A percentile compares a stretch with the other conserved stretches of the same genome.
Evolutionary conservation across 2,797 vertebrate genomes (phyloP).

Genomic region (Phrynocephalus forsythii): DNA sequence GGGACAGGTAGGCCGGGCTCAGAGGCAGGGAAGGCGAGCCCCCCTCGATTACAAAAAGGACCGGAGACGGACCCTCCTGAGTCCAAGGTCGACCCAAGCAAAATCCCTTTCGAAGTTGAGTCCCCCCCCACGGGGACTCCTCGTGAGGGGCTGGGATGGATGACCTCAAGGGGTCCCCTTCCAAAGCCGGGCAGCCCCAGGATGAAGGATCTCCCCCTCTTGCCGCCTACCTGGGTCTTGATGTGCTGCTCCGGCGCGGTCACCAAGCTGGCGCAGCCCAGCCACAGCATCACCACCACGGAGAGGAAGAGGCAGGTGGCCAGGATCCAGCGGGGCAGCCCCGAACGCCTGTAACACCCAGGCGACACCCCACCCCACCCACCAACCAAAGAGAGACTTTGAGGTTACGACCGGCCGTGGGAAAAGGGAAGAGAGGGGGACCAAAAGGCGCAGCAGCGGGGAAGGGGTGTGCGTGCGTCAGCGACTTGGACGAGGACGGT

Average conservation of each 20-base stretch:
- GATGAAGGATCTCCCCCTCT: too few species aligned
- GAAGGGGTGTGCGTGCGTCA: background rate
- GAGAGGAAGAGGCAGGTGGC: constrained; percentile 95
- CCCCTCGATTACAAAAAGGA: too few species aligned
- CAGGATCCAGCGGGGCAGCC: constrained; percentile 95
- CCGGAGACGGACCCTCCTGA: too few species aligned
- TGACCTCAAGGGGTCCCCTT: too few species aligned
- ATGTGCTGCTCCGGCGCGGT: constrained; percentile 93
- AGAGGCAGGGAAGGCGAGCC: too few species aligned
- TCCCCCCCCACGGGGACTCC: too few species aligned
- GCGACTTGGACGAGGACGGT: background rate
- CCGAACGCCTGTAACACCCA: constrained; percentile 87
- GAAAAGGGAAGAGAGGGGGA: background rate
- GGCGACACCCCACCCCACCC: background rate
- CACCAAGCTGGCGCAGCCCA: constrained; percentile 95
- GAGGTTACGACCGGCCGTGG: constrained; percentile 40
- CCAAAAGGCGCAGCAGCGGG: too few species aligned
- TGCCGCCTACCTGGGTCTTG: constrained; percentile 86
- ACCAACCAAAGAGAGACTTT: constrained; percentile 43
- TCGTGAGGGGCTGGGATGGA: too few species aligned
- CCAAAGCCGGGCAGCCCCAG: too few species aligned
- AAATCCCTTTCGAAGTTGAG: too few species aligned
- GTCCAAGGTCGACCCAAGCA: too few species aligned
- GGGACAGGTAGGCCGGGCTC: too few species aligned
- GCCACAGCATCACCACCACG: constrained; percentile 96